Percentiles rank a stretch among this genome's conserved stretches.
These are phyloP conservation scores for Serripes groenlandicus DNA, from an alignment of 2,888 invertebrate genomes.

Conservation along the genomic window DNA sequence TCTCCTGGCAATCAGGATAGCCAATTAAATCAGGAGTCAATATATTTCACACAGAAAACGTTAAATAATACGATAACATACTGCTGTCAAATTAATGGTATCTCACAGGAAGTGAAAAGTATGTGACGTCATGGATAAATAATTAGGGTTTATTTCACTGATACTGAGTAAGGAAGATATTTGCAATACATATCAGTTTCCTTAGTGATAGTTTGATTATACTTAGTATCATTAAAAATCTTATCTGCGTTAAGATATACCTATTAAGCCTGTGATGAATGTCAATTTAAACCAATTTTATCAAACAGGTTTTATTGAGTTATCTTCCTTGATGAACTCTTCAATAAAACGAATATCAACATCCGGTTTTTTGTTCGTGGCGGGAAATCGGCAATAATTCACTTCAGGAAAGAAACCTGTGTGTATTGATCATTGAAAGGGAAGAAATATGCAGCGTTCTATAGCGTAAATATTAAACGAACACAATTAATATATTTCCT, in stretches of 20 bases:
- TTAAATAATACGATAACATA: slow-evolving; percentile 11
- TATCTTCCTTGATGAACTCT: slow-evolving; percentile 2
- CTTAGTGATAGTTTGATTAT: no score
- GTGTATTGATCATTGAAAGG: neutral
- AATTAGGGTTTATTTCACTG: slow-evolving; percentile 29
- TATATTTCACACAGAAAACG: neutral
- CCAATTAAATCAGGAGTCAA: neutral
- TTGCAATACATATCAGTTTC: no score
- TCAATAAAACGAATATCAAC: slow-evolving; percentile 4
- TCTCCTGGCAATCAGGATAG: neutral
- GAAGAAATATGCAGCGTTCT: slow-evolving; percentile 59
- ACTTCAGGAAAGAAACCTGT: no score
- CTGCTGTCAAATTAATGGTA: slow-evolving; percentile 60
- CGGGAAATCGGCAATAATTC: slow-evolving; percentile 53
- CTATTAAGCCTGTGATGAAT: no score
- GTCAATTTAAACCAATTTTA: neutral
- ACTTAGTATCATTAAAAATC: no score
- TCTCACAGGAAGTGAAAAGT: slow-evolving; percentile 71
- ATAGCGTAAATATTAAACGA: slow-evolving; percentile 47
- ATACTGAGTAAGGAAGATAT: no score
- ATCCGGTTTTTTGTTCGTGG: slow-evolving; percentile 52
- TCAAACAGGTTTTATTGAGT: neutral
- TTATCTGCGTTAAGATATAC: no score
- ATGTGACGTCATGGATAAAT: slow-evolving; percentile 70
- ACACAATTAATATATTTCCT: neutral